Evolutionary conservation across 2,888 invertebrate species (phyloP).

Genomic region (Harpalus rufipes): DNA sequence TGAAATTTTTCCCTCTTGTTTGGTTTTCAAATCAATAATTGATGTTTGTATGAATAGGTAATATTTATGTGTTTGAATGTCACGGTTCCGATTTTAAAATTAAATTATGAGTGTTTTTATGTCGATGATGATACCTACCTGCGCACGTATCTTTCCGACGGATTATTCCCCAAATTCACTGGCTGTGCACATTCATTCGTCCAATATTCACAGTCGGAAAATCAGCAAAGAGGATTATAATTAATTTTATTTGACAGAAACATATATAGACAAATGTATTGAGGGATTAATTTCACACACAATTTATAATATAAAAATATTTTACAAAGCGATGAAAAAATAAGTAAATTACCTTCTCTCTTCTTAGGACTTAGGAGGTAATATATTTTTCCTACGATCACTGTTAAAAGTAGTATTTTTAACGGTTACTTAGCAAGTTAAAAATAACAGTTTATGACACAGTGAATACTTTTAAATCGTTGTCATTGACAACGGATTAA

Average conservation of each 20-base stretch:
- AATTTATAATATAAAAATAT: neutral
- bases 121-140: conserved; percentile 29
- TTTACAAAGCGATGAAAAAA: neutral
- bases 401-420: too few relatives aligned
- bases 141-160: conserved; percentile 1
- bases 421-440: too few relatives aligned
- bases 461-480: too few relatives aligned
- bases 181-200: neutral
- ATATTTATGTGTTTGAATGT: conserved; percentile 57
- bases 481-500: too few relatives aligned
- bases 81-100: conserved; percentile 50
- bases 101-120: conserved; percentile 55
- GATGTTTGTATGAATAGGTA: conserved; percentile 31
- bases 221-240: neutral
- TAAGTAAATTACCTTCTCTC: neutral
- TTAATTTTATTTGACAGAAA: neutral
- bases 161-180: neutral
- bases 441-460: too few relatives aligned
- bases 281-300: neutral
- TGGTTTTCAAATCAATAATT: conserved; percentile 50
- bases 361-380: too few relatives aligned
- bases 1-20: neutral
- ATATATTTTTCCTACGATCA: too few relatives aligned
- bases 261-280: neutral
- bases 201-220: neutral